A percentile compares a stretch with the other conserved stretches of the same genome.
These are phyloP conservation scores for Heliconius hortense DNA, from an alignment of 2,888 invertebrate genomes.

Conservation along the genomic window DNA sequence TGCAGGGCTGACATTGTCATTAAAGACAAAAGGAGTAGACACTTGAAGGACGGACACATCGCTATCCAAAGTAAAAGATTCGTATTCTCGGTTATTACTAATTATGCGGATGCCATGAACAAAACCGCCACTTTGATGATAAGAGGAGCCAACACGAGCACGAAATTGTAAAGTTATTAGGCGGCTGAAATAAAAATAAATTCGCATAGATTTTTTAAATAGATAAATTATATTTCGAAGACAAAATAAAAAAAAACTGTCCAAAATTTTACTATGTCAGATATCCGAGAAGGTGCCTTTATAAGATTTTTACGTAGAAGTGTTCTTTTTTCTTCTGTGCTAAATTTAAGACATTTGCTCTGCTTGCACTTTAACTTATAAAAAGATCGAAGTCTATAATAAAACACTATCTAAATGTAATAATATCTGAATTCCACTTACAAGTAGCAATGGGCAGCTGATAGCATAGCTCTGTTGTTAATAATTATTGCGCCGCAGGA, in stretches of 20 bases:
- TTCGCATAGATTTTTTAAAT: too few species aligned
- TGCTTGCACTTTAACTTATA: background rate
- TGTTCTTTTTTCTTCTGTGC: background rate
- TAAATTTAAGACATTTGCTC: background rate
- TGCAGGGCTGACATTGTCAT: conserved; percentile 42
- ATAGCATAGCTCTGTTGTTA: conserved; percentile 40
- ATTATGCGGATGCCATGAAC: conserved; percentile 44
- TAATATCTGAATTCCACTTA: conserved; percentile 31
- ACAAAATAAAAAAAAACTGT: too few species aligned
- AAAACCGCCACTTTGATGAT: conserved; percentile 55
- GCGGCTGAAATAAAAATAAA: background rate
- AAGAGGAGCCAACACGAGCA: conserved; percentile 56
- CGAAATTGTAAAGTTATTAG: conserved; percentile 50
- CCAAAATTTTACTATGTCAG: too few species aligned
- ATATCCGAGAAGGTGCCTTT: too few species aligned
- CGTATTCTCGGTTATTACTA: conserved; percentile 50
- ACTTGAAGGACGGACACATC: conserved; percentile 58
- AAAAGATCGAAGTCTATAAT: background rate
- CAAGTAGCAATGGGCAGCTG: conserved; percentile 45
- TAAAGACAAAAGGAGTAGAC: conserved; percentile 38
- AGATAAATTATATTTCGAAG: too few species aligned
- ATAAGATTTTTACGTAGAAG: too few species aligned
- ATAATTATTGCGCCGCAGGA: conserved; percentile 45
- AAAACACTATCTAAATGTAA: background rate
- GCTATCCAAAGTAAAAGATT: conserved; percentile 47